Base-by-base conservation (phyloP, 2,888 invertebrate genomes). In the Dromius quadrimaculatus region DNA sequence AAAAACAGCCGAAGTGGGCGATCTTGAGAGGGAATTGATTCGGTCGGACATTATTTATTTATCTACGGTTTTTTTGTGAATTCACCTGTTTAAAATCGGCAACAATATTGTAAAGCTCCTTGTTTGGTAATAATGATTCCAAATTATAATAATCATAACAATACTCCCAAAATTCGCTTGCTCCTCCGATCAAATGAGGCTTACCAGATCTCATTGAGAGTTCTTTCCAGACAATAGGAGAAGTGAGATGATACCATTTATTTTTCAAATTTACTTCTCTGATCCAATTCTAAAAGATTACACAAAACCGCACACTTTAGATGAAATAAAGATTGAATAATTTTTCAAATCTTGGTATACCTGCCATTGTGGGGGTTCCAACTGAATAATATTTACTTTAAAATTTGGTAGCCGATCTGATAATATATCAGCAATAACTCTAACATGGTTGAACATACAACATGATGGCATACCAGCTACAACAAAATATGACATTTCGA, bases 211-310 rank as follows among this genome's bases (percentile, higher is more conserved):
- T 83, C 77, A 84, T 80, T 62, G 85, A 79, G 66, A 87, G 77
- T 79, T 89, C 87, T 78, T 87, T 88, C 88, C 89, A 89, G 74
- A 89, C 81, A 57, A 89, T 75, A 3, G 88, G 89, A 8, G 87
- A 87, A 45, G 78, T 79, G 1, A 73, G 75, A 71, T 88, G 85
- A 75, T 84, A 83, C 89, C 89, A 89, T 64, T 83, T 82, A 74
- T 87, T 79, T 74, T 82, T 81, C 59, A 79, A 75, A 76, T 88
- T 88, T 23, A 83, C 79, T 77, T 85, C 81, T 47, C 77, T 74
- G 36, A 89, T 75, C 86, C 87, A 88, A 41, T 13, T 23, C 5
- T 20, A 41, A 36, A 8, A 0, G 20, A 61, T 72, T 73, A 76
- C 76, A 66, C 73, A 71, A 20, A 15, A 19, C 38, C n/a, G n/a